A percentile compares a stretch with the other conserved stretches of the same genome.
Conservation (phyloP, 1,140 invertebrate genomes). For the Trinorchestia longiramus region DNA sequence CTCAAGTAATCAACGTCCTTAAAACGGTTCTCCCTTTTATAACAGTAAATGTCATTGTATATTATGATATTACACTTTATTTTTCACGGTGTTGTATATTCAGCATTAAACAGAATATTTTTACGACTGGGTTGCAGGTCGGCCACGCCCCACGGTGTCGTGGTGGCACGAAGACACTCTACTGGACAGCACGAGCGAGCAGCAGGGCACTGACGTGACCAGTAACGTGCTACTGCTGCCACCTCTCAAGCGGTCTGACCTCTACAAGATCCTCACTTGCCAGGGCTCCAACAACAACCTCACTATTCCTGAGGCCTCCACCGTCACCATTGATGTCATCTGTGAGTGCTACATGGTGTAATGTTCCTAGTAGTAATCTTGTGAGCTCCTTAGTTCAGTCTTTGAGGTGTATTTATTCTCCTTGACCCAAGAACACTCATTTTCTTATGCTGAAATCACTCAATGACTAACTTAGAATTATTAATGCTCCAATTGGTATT, state of each 20-base stretch:
- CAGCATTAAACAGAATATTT: not conserved
- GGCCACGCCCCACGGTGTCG: constrained; percentile 74
- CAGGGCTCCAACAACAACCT: constrained; percentile 84
- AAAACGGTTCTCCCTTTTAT: too few species aligned
- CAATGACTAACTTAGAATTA: too few species aligned
- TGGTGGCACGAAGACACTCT: constrained; percentile 73
- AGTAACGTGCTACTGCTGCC: constrained; percentile 80
- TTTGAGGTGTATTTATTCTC: too few species aligned
- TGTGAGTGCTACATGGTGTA: constrained; percentile 79
- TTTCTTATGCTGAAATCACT: too few species aligned
- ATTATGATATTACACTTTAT: too few species aligned
- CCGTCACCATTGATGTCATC: constrained; percentile 88
- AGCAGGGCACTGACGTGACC: constrained; percentile 72
- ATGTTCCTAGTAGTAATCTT: too few species aligned
- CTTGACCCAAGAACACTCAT: too few species aligned
- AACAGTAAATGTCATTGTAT: too few species aligned
- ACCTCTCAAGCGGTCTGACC: constrained; percentile 80
- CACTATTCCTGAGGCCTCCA: constrained; percentile 80
- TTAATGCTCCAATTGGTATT: too few species aligned
- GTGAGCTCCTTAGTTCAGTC: too few species aligned
- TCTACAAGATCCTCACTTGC: constrained; percentile 85
- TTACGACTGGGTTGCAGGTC: constrained; percentile 64
- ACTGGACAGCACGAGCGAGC: constrained; percentile 40
- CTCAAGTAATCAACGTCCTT: too few species aligned
- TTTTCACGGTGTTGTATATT: too few species aligned